Conservation (phyloP, 2,888 invertebrate genomes). For the Cryptus armator region DNA sequence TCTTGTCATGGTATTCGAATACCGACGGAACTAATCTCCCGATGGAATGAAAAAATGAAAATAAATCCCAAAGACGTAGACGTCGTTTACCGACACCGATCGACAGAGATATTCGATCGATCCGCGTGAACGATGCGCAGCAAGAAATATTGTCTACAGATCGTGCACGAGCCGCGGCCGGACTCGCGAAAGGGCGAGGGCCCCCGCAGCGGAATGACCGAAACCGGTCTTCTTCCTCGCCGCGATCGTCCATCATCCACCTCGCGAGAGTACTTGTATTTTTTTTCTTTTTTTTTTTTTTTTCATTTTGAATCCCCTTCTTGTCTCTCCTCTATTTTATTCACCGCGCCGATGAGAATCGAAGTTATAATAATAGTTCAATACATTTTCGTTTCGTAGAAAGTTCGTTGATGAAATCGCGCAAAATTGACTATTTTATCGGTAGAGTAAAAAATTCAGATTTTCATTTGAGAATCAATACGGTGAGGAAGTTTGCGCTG, state of each 20-base stretch:
- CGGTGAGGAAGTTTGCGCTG: conserved; percentile 8
- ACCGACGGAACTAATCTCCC: too few relatives aligned
- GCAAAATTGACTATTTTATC: neutral
- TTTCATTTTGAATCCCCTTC: neutral
- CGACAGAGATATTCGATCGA: conserved; percentile 42
- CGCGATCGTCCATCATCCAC: conserved; percentile 60
- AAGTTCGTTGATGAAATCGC: neutral
- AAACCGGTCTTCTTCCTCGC: conserved; percentile 52
- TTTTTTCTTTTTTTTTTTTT: neutral
- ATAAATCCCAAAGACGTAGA: conserved; percentile 16
- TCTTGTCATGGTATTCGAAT: too few relatives aligned
- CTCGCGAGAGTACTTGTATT: conserved; percentile 34
- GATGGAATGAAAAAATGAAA: conserved; percentile 4
- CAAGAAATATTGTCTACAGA: conserved; percentile 9
- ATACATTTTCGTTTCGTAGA: neutral
- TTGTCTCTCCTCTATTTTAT: conserved; percentile 13
- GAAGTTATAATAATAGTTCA: neutral
- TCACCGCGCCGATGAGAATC: neutral
- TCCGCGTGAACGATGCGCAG: neutral
- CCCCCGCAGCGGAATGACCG: conserved; percentile 58
- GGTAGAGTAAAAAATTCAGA: neutral
- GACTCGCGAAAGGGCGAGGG: conserved; percentile 27
- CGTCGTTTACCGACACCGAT: conserved; percentile 50
- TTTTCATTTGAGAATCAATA: neutral
- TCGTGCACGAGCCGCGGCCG: conserved; percentile 26